These are phyloP conservation scores for Greenwoodochromis staneri DNA, from an alignment of 2,113 vertebrate species.

Conservation along the genomic window DNA sequence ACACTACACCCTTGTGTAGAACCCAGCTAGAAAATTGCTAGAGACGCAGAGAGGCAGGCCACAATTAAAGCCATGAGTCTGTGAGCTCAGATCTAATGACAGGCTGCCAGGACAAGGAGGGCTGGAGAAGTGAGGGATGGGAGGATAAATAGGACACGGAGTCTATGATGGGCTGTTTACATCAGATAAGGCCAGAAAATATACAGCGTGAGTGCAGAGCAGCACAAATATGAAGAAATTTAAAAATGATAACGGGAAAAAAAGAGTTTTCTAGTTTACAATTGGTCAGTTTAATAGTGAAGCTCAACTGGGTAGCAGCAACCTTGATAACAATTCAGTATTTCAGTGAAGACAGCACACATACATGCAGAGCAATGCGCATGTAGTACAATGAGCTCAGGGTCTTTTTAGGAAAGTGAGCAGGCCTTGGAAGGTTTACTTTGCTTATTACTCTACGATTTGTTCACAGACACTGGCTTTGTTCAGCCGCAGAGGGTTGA, in stretches of 20 bases:
- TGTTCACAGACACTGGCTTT: slow-evolving; percentile 27
- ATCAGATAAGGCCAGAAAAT: slow-evolving; percentile 24
- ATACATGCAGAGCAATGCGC: background rate
- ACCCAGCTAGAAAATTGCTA: background rate
- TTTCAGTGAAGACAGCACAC: background rate
- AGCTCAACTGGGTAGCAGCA: slow-evolving; percentile 10
- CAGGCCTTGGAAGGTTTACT: slow-evolving; percentile 9
- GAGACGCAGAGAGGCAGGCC: background rate
- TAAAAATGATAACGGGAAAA: background rate
- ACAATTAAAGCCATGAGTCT: slow-evolving; percentile 39
- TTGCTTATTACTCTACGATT: slow-evolving; percentile 45
- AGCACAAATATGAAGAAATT: background rate
- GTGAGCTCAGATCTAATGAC: slow-evolving; percentile 43
- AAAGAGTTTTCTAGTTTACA: background rate
- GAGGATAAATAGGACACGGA: slow-evolving; percentile 9
- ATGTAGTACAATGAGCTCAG: slow-evolving; percentile 29
- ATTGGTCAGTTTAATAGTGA: background rate
- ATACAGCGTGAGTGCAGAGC: background rate
- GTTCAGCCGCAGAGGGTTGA: background rate
- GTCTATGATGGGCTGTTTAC: background rate
- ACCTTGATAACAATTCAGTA: background rate
- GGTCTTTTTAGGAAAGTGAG: slow-evolving; percentile 19
- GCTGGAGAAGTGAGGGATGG: slow-evolving; percentile 1
- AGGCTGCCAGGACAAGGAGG: slow-evolving; percentile 35
- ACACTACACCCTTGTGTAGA: background rate